Evolutionary conservation across 2,797 vertebrate species (phyloP).

Genomic region (Spatula clypeata): DNA sequence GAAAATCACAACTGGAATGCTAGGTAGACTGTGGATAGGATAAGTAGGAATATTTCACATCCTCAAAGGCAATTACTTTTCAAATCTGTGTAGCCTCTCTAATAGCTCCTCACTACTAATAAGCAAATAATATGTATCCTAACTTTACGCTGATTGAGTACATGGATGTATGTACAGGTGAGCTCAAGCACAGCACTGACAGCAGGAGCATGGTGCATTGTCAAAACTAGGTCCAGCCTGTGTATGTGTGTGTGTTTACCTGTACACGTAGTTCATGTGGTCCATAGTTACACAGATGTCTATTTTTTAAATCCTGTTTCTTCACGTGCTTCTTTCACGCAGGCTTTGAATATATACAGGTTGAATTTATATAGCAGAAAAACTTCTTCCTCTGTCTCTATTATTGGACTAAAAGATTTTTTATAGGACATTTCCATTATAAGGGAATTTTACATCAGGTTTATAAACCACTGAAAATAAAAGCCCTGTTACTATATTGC

Average conservation of each 20-base stretch:
- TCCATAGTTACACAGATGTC: neutral
- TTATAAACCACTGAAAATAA: constrained; percentile 41
- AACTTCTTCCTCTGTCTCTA: neutral
- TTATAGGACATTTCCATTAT: neutral
- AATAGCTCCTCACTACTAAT: neutral
- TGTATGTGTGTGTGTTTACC: neutral
- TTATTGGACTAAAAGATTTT: neutral
- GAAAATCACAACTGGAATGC: neutral
- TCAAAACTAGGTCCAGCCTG: neutral
- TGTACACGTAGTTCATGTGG: neutral
- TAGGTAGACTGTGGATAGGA: neutral
- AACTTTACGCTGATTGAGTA: neutral
- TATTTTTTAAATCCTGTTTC: neutral
- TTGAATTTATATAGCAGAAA: constrained; percentile 5
- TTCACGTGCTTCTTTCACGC: neutral
- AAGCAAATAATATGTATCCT: neutral
- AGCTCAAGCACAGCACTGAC: neutral
- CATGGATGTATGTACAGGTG: neutral
- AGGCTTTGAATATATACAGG: neutral
- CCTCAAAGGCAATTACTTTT: neutral
- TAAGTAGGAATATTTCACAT: neutral
- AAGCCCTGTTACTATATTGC: neutral
- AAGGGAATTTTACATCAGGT: constrained; percentile 7
- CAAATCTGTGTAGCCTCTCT: neutral
- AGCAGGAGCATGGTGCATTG: neutral